A percentile compares a stretch with the other conserved stretches of the same genome.
Conservation (phyloP, 2,888 invertebrate genomes). For the Strigamia crassipes region DNA sequence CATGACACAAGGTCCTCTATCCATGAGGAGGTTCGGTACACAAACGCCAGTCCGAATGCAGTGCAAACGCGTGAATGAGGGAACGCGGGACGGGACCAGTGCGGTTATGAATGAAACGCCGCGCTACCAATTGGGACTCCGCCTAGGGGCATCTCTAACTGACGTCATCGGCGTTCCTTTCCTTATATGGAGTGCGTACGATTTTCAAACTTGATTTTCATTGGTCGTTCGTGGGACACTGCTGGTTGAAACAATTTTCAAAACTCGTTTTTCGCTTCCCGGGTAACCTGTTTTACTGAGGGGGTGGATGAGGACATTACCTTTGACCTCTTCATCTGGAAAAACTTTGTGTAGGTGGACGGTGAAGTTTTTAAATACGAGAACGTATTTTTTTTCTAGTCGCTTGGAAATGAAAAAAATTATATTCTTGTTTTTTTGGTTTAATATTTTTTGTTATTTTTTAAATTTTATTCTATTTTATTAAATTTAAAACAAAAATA, state of each 20-base stretch:
- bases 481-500: not conserved
- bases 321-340: conserved; percentile 31
- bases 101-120: conserved; percentile 38
- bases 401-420: not conserved
- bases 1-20: conserved; percentile 48
- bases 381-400: not conserved
- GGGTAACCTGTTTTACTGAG: conserved; percentile 37
- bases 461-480: not conserved
- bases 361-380: conserved; percentile 4
- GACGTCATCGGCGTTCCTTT: conserved; percentile 33
- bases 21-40: conserved; percentile 45
- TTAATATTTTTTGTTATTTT: not conserved
- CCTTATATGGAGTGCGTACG: conserved; percentile 18
- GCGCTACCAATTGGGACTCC: conserved; percentile 18
- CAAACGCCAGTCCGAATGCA: conserved; percentile 10
- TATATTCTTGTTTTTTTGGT: not conserved
- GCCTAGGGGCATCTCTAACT: conserved; percentile 20
- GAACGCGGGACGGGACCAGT: conserved; percentile 25
- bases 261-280: conserved; percentile 28
- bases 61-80: conserved; percentile 35
- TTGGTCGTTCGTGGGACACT: not conserved
- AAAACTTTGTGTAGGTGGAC: conserved; percentile 19
- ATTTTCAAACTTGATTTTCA: not conserved
- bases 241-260: conserved; percentile 27
- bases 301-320: conserved; percentile 40